Percentiles rank a stretch among this genome's conserved stretches.
phyloP scores from a whole-genome alignment of 1,140 invertebrate genomes.

The Drosophila chauvacae region DNA sequence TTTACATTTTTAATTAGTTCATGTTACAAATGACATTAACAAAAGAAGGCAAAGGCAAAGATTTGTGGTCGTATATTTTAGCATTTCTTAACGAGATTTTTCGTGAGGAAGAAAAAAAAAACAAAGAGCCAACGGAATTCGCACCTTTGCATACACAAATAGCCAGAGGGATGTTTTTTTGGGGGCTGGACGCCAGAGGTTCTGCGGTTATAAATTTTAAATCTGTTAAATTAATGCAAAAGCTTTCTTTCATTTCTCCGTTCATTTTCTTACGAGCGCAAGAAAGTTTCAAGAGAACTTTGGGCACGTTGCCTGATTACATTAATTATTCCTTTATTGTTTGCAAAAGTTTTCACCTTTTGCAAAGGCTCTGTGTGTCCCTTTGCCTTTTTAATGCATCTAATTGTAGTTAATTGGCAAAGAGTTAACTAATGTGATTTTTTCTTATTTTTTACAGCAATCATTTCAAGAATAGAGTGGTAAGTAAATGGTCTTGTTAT shows the following conservation, averaged over 20 bases:
- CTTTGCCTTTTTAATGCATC: slow-evolving; percentile 38
- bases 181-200: slow-evolving; percentile 13
- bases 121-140: slow-evolving; percentile 62
- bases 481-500: slow-evolving; percentile 28
- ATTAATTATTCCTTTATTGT: slow-evolving; percentile 84
- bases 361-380: slow-evolving; percentile 8
- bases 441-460: slow-evolving; percentile 45
- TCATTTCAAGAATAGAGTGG: slow-evolving; percentile 25
- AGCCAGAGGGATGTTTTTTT: slow-evolving; percentile 25
- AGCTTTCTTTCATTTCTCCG: slow-evolving; percentile 55
- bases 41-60: slow-evolving; percentile 56
- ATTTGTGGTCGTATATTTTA: slow-evolving; percentile 80
- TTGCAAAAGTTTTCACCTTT: slow-evolving; percentile 51
- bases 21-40: slow-evolving; percentile 78
- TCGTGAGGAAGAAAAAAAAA: slow-evolving; percentile 26
- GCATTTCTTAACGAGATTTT: slow-evolving; percentile 79
- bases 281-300: slow-evolving; percentile 49
- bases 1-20: slow-evolving; percentile 79
- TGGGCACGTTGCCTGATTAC: slow-evolving; percentile 75
- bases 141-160: slow-evolving; percentile 80
- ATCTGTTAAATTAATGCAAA: slow-evolving; percentile 79
- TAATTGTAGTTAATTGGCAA: slow-evolving; percentile 49
- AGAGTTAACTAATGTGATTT: slow-evolving; percentile 13
- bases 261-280: slow-evolving; percentile 59
- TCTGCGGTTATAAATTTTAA: slow-evolving; percentile 83